These are phyloP conservation scores for Silurus lanzhouensis DNA, from an alignment of 2,797 vertebrate genomes.

Conservation along the genomic window DNA sequence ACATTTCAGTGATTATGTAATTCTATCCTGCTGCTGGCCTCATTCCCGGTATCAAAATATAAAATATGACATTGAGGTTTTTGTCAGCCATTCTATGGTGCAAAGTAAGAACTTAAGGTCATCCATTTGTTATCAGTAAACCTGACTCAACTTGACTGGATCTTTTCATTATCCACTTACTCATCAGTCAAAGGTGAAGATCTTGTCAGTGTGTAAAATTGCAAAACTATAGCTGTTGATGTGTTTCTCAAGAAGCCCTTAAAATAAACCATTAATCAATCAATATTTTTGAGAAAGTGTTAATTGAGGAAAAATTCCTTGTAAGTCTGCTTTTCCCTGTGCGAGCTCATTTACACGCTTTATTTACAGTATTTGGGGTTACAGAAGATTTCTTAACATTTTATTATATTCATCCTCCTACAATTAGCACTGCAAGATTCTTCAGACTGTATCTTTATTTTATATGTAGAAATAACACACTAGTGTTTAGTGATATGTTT, in stretches of 20 bases:
- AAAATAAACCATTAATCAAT: too few relatives aligned
- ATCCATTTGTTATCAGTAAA: background rate
- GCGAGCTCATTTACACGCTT: background rate
- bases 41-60: background rate
- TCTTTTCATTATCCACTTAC: background rate
- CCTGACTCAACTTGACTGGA: background rate
- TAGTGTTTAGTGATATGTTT: background rate
- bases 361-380: background rate
- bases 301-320: too few relatives aligned
- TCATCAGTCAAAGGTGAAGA: background rate
- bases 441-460: background rate
- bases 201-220: constrained; percentile 7
- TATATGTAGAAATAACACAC: background rate
- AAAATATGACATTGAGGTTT: background rate
- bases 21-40: background rate
- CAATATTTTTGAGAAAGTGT: too few relatives aligned
- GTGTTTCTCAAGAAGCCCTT: background rate
- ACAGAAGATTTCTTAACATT: background rate
- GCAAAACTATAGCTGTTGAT: background rate
- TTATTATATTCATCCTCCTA: background rate
- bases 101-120: background rate
- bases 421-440: background rate
- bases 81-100: background rate
- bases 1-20: background rate
- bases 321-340: background rate